Conservation (phyloP, 2,888 invertebrate species). For the Sycophila texana region DNA sequence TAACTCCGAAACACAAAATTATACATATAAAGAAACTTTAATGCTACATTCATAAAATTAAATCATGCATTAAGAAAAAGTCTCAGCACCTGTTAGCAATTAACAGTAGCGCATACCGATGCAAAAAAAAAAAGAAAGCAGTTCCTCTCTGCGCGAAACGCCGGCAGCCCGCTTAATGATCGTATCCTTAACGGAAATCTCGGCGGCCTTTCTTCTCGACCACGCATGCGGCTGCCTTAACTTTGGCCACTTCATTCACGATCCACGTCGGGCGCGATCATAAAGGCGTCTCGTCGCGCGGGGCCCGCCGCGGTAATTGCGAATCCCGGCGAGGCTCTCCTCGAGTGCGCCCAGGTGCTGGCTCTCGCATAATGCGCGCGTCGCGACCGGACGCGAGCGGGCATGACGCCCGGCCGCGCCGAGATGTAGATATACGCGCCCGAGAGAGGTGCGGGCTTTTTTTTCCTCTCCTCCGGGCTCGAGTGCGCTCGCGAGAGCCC, state of each 20-base stretch:
- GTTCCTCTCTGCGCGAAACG: neutral
- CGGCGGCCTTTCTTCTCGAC: slow-evolving; percentile 60
- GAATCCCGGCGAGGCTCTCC: slow-evolving; percentile 64
- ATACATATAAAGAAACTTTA: too few relatives aligned
- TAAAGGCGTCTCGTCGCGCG: slow-evolving; percentile 57
- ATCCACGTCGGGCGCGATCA: slow-evolving; percentile 46
- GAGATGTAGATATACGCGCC: neutral
- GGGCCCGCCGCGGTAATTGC: slow-evolving; percentile 62
- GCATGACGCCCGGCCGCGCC: neutral
- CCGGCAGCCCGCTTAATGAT: slow-evolving; percentile 22
- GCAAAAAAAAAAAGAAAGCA: neutral
- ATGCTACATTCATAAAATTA: too few relatives aligned
- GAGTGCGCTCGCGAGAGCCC: neutral
- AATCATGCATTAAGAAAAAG: too few relatives aligned
- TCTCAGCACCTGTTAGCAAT: slow-evolving; percentile 41
- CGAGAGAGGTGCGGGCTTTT: neutral
- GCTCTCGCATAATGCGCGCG: slow-evolving; percentile 35
- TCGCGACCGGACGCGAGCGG: slow-evolving; percentile 32
- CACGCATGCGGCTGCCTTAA: slow-evolving; percentile 28
- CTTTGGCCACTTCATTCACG: slow-evolving; percentile 53
- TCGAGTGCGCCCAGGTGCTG: slow-evolving; percentile 71
- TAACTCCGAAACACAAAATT: too few relatives aligned
- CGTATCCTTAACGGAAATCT: slow-evolving; percentile 65
- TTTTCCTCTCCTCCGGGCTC: neutral
- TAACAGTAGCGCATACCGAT: slow-evolving; percentile 19